Evolutionary conservation across 2,113 vertebrate genomes (phyloP), one percentile per base, ranked within the genome.

Genomic region (Phrynosoma blainvillii): DNA sequence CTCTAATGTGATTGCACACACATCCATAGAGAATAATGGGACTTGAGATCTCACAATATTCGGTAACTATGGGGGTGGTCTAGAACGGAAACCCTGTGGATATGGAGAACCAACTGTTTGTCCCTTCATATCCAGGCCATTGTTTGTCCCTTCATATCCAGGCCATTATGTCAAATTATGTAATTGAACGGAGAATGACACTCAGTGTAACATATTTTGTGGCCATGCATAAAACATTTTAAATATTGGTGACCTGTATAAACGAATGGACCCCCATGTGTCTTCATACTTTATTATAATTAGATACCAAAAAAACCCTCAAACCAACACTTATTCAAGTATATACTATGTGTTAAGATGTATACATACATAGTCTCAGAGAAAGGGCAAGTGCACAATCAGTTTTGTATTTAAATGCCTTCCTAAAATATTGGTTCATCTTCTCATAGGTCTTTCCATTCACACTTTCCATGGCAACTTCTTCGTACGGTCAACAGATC

Each of bases 391-490:
- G 1, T 86, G 16, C 79, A 1, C 59, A 3, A 74, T 1, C 2
- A 7, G 4, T 21, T 73, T 11, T 89, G 0, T 62, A 12, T 14
- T 2, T 66, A 66, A 84, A 20, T 5, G 2, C 52, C 66, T 73
- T 0, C 13, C 65, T 81, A 18, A 81, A 54, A 56, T 9, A 71
- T 0, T 74, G 2, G 62, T 89, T 83, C 88, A 84, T 92, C 70
- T 62, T 52, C 94, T 89, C 76, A 0, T 86, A 99, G 99, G 99
- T 92, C 96, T 99, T 93, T 99, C 99, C 94, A 99, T 99, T 95
- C 98, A 99, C 92, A 99, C 98, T 76, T 99, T 99, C 97, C 98
- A 99, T n/a, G 99, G 99, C 54, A 99, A 99, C 97, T 99, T 99
- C 97, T 99, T 99, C 2, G 99, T 99, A 40, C 96, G 98, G 71